Percentiles rank a stretch among this genome's conserved stretches.
phyloP scores from a whole-genome alignment of 2,797 vertebrate species.

The Emydoidea blandingii region DNA sequence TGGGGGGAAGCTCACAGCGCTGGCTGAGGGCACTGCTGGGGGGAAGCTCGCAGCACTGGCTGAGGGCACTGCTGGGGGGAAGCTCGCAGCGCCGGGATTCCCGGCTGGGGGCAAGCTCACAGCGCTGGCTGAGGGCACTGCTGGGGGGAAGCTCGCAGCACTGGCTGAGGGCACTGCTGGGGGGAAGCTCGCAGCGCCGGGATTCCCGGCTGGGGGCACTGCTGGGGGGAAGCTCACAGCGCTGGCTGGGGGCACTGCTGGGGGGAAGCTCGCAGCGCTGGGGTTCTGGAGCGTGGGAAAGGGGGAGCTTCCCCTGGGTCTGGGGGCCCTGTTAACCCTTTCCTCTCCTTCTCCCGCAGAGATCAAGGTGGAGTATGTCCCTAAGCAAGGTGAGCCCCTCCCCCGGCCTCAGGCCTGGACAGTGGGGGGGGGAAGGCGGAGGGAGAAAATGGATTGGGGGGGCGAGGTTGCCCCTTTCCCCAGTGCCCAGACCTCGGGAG shows the following conservation, averaged over 20 bases:
- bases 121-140: too few species aligned
- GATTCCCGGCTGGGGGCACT: neutral
- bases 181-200: too few species aligned
- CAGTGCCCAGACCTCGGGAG: neutral
- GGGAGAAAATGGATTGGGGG: too few species aligned
- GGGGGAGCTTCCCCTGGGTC: neutral
- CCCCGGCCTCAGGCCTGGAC: neutral
- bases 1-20: too few species aligned
- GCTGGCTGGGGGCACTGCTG: too few species aligned
- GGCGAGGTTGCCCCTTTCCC: neutral
- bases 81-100: too few species aligned
- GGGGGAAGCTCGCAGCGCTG: too few species aligned
- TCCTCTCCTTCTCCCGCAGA: slow-evolving; percentile 76
- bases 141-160: too few species aligned
- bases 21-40: too few species aligned
- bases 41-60: neutral
- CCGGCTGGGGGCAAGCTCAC: too few species aligned
- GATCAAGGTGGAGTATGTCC: slow-evolving; percentile 92
- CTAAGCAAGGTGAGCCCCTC: slow-evolving; percentile 78
- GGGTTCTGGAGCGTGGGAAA: neutral
- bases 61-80: neutral
- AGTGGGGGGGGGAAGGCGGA: fast-evolving
- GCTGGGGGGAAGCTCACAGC: neutral
- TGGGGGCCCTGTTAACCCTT: neutral
- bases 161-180: too few species aligned